Evolutionary conservation across 2,797 vertebrate species (phyloP).

Genomic region (Phoebastria nigripes): DNA sequence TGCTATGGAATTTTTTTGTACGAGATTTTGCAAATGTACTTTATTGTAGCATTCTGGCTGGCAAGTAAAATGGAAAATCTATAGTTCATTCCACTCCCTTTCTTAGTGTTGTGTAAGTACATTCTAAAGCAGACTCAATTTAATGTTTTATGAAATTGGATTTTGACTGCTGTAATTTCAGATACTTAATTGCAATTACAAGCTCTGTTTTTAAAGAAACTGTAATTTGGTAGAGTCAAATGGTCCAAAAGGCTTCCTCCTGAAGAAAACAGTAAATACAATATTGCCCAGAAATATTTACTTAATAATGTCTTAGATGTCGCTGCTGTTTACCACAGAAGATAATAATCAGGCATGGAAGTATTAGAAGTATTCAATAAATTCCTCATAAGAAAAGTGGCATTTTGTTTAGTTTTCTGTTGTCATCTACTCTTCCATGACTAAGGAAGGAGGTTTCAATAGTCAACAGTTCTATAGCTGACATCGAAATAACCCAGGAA

Average conservation of each 20-base stretch:
- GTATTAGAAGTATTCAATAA: not conserved
- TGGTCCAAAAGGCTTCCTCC: not conserved
- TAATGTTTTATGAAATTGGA: slow-evolving; percentile 47
- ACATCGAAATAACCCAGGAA: not conserved
- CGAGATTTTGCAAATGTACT: not conserved
- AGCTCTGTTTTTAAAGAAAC: slow-evolving; percentile 35
- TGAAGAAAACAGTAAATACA: not conserved
- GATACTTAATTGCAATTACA: slow-evolving; percentile 46
- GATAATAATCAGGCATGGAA: not conserved
- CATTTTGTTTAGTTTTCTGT: not conserved
- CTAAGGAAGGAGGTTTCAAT: not conserved
- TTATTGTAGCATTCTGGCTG: not conserved
- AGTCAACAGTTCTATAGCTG: not conserved
- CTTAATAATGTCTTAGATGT: not conserved
- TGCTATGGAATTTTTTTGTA: not conserved
- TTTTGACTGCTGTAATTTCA: slow-evolving; percentile 52
- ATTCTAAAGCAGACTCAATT: slow-evolving; percentile 13
- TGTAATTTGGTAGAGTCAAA: not conserved
- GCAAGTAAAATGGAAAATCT: not conserved
- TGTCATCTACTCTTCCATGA: not conserved
- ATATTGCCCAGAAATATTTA: not conserved
- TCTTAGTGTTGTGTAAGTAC: not conserved
- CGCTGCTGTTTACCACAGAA: not conserved
- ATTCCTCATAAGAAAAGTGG: not conserved
- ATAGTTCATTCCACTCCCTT: not conserved